Conservation (phyloP, 2,888 invertebrate species). For the Acleris emargana region DNA sequence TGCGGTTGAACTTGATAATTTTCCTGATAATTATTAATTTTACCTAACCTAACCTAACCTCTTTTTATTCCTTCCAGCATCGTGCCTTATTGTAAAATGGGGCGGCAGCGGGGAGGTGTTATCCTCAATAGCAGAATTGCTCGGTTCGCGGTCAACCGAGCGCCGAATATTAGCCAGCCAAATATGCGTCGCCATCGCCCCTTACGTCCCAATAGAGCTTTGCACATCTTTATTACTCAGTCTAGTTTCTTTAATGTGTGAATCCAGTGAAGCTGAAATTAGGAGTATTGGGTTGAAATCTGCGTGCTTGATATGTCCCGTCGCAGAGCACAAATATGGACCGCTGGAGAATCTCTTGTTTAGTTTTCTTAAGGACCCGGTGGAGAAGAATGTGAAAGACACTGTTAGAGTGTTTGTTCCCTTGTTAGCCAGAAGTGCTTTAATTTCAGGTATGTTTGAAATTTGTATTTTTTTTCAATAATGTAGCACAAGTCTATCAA, state of each 20-base stretch:
- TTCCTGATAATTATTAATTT: background rate
- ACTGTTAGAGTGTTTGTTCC: conserved; percentile 69
- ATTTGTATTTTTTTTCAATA: background rate
- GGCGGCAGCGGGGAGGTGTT: conserved; percentile 76
- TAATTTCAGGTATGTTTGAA: conserved; percentile 62
- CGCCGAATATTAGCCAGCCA: conserved; percentile 71
- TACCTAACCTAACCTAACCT: too few species aligned
- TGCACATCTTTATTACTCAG: conserved; percentile 77
- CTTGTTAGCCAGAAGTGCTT: conserved; percentile 71
- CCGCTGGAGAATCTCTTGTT: conserved; percentile 76
- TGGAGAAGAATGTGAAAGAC: conserved; percentile 70
- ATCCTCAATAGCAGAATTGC: conserved; percentile 70
- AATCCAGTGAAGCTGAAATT: conserved; percentile 72
- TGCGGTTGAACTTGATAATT: too few species aligned
- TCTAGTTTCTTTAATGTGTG: conserved; percentile 75
- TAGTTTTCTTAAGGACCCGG: conserved; percentile 69
- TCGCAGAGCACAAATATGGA: conserved; percentile 72
- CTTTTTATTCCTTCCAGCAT: conserved; percentile 77
- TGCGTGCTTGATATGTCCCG: conserved; percentile 71
- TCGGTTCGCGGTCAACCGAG: conserved; percentile 68
- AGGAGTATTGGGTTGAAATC: conserved; percentile 68
- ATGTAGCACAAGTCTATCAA: too few species aligned
- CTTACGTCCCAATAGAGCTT: conserved; percentile 74
- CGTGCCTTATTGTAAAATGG: conserved; percentile 76
- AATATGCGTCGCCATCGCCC: conserved; percentile 73